Evolutionary conservation across 1,140 invertebrate species (phyloP).

Genomic region (Trichomalopsis sarcophagae): DNA sequence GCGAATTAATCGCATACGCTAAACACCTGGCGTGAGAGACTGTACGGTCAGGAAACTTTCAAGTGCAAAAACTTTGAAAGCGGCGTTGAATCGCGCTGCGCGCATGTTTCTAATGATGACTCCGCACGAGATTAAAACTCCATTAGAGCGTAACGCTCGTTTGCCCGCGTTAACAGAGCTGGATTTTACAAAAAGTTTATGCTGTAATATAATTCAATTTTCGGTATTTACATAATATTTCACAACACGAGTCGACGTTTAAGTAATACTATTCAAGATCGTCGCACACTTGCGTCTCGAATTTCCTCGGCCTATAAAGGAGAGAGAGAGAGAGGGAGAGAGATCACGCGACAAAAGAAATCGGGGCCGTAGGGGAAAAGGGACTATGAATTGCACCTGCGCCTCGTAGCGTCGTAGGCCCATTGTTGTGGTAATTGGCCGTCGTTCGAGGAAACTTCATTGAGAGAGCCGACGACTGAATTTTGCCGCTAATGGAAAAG

Average conservation of each 20-base stretch:
- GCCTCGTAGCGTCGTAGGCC: neutral
- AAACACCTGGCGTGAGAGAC: neutral
- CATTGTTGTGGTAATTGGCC: constrained; percentile 40
- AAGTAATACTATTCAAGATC: no score
- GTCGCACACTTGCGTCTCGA: no score
- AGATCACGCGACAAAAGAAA: neutral
- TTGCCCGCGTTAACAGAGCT: neutral
- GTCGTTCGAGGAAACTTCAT: constrained; percentile 31
- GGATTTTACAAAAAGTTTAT: no score
- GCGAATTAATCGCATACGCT: neutral
- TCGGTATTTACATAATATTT: no score
- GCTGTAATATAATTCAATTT: no score
- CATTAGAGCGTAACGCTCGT: neutral
- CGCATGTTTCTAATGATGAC: constrained; percentile 20
- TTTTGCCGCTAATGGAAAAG: neutral
- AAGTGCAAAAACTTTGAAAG: constrained; percentile 41
- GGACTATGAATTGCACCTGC: constrained; percentile 16
- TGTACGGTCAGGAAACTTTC: constrained; percentile 25
- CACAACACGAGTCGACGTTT: no score
- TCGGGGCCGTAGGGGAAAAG: constrained; percentile 5
- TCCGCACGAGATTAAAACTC: constrained; percentile 3
- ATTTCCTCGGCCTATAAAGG: neutral
- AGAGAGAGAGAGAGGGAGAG: neutral
- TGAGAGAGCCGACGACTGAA: neutral
- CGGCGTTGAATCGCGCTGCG: neutral